A percentile compares a stretch with the other conserved stretches of the same genome.
These are phyloP conservation scores for Geotrupes spiniger DNA, from an alignment of 2,888 invertebrate genomes.

Conservation along the genomic window DNA sequence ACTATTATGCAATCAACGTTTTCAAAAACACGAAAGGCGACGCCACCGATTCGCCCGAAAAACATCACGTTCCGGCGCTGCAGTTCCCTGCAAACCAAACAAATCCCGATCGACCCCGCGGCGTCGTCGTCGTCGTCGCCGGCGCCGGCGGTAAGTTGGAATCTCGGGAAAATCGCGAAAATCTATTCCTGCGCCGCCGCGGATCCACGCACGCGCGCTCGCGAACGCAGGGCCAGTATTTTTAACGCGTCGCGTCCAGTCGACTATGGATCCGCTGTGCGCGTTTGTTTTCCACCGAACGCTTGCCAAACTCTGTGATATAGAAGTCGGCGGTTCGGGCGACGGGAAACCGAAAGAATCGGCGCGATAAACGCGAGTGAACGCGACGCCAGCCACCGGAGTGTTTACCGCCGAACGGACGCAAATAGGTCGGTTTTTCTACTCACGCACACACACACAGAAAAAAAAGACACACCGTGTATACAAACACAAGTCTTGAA, in stretches of 20 bases:
- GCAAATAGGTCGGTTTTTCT: slow-evolving; percentile 17
- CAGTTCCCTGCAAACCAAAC: too few relatives aligned
- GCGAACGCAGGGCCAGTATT: slow-evolving; percentile 24
- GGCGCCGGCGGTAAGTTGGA: neutral
- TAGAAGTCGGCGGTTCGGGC: slow-evolving; percentile 12
- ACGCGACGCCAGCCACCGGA: slow-evolving; percentile 2
- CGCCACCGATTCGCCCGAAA: too few relatives aligned
- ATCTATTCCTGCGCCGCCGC: slow-evolving; percentile 12
- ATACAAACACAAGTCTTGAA: neutral
- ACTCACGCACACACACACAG: too few relatives aligned
- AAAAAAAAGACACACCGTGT: neutral
- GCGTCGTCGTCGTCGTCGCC: neutral
- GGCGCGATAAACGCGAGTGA: slow-evolving; percentile 11
- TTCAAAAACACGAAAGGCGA: too few relatives aligned
- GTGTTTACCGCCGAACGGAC: slow-evolving; percentile 18
- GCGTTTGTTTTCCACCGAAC: slow-evolving; percentile 28
- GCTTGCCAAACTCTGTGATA: slow-evolving; percentile 27
- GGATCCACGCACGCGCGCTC: slow-evolving; percentile 20
- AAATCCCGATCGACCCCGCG: neutral
- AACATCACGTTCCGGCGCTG: too few relatives aligned
- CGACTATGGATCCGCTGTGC: slow-evolving; percentile 26
- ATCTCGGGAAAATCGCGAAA: slow-evolving; percentile 17
- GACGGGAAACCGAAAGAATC: too few relatives aligned
- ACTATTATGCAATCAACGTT: too few relatives aligned
- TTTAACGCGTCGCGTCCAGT: slow-evolving; percentile 24